A percentile compares a stretch with the other conserved stretches of the same genome.
These are phyloP conservation scores for Oryzias melastigma DNA, from an alignment of 2,113 vertebrate species.

Conservation along the genomic window DNA sequence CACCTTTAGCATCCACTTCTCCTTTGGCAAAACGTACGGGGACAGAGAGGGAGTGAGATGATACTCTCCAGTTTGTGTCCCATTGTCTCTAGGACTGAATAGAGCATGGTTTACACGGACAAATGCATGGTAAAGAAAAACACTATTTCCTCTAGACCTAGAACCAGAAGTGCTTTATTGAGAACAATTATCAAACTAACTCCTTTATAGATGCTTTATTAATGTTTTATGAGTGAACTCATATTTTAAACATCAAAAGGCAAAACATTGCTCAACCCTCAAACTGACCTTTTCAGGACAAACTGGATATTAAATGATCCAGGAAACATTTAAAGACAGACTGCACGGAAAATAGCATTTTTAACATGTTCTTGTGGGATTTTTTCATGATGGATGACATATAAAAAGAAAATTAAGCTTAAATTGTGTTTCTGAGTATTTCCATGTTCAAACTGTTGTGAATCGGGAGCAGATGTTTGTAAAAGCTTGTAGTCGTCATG, in stretches of 20 bases:
- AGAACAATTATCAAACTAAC: conserved; percentile 55
- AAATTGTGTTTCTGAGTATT: too few relatives aligned
- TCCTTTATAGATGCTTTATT: conserved; percentile 46
- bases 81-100: conserved; percentile 20
- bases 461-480: too few relatives aligned
- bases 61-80: conserved; percentile 27
- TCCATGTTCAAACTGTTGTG: too few relatives aligned
- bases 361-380: too few relatives aligned
- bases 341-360: neutral
- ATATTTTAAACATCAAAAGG: conserved; percentile 60
- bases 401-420: too few relatives aligned
- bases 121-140: neutral
- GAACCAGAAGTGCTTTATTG: conserved; percentile 19
- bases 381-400: too few relatives aligned
- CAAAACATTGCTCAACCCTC: conserved; percentile 31
- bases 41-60: conserved; percentile 8
- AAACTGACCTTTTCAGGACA: conserved; percentile 21
- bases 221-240: conserved; percentile 68
- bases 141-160: conserved; percentile 5
- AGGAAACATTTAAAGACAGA: conserved; percentile 20
- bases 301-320: conserved; percentile 48
- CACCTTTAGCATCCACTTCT: conserved; percentile 53
- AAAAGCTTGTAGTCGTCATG: too few relatives aligned
- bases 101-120: conserved; percentile 4
- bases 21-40: conserved; percentile 15